Base-by-base conservation (phyloP, 1,140 invertebrate genomes). In the Eubasilissa regina region DNA sequence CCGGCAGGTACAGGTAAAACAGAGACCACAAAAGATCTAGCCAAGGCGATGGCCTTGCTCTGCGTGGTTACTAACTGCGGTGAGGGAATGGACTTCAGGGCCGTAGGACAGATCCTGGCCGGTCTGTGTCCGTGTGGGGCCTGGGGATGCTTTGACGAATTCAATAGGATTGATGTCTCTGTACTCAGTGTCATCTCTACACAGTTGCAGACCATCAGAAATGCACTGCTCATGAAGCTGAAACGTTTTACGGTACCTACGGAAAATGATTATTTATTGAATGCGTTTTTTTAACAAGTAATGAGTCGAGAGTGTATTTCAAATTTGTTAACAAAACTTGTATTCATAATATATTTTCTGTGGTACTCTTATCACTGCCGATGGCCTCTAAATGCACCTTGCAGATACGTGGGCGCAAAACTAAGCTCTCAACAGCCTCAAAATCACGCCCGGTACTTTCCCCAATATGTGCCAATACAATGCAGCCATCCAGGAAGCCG, bases 51-150 rank as follows among this genome's bases (percentile, higher is more conserved):
- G 79, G 97, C 95, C 3, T 87, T 97, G 11, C 88, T 97, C 0
- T 97, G 95, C 85, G 91, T 98, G 35, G 96, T 98, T 1, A 97
- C 95, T 0, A 97, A 98, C 87, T 98, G 97, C 86, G 95, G 95
- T 0, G 96, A 97, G 88, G 95, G 95, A 13, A 97, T 97, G 95
- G 96, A 98, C 87, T 97, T 93, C 84, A 89, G 93, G 48, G 94
- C 95, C 0, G 94, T 98, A 45, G 95, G 95, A 0, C 96, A 95
- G 84, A 97, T 95, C 78, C 89, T 97, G 13, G 92, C 93, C 0
- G 97, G 96, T 10, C 86, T 96, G 8, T 96, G 91, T 82, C 92
- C 93, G 85, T 94, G 93, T 86, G 95, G 95, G 0, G 96, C 96
- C 10, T 96, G 95, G 95, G 95, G 94, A 0, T 95, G 96, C 85